Percentiles rank a stretch among this genome's conserved stretches.
phyloP scores from a whole-genome alignment of 2,113 vertebrate genomes.

The Amphilophus citrinellus region DNA sequence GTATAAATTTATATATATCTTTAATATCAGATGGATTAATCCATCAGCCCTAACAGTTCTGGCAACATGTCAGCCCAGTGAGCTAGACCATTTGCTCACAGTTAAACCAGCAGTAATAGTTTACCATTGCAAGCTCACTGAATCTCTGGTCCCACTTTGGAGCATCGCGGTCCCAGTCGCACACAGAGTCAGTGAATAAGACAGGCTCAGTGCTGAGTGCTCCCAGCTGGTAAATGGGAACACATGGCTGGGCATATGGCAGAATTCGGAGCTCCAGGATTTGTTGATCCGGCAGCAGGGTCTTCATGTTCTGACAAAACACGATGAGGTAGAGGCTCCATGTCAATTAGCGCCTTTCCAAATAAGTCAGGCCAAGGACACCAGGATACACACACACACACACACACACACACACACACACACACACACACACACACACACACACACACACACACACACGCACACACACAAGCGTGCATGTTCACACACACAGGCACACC shows the following conservation, averaged over 20 bases:
- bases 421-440: neutral
- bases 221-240: conserved; percentile 67
- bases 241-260: conserved; percentile 74
- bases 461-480: neutral
- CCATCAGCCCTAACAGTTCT: neutral
- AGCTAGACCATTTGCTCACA: conserved; percentile 5
- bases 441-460: neutral
- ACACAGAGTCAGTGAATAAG: conserved; percentile 46
- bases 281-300: conserved; percentile 64
- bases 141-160: conserved; percentile 17
- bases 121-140: neutral
- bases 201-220: conserved; percentile 49
- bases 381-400: neutral
- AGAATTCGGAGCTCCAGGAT: conserved; percentile 62
- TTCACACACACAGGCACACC: neutral
- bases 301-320: conserved; percentile 71
- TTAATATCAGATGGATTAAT: conserved; percentile 43
- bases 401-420: neutral
- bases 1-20: conserved; percentile 38
- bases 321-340: conserved; percentile 49
- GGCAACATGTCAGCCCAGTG: conserved; percentile 17
- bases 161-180: conserved; percentile 17
- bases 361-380: conserved; percentile 37
- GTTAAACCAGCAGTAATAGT: neutral
- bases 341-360: conserved; percentile 62